Base-by-base conservation (phyloP, 2,888 invertebrate species). In the Brachyopa scutellaris region DNA sequence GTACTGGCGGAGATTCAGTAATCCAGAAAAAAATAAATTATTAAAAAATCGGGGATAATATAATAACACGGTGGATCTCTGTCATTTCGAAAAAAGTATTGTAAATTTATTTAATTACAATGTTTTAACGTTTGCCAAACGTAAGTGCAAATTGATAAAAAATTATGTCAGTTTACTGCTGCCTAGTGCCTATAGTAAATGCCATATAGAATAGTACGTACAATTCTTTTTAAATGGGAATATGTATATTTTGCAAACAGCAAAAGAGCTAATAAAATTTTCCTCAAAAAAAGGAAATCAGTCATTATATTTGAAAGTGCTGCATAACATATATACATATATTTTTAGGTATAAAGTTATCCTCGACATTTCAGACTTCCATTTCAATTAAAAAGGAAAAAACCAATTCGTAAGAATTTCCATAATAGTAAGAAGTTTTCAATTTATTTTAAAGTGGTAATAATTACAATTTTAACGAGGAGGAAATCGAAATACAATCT, bases 1-100 rank as follows among this genome's bases (percentile, higher is more conserved):
- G 17, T 64, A 29, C 53, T 73, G 53, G 55, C 64, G 21, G 33
- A 64, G 26, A 21, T 64, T 53, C 2, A n/a, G 21, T 11, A 40
- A 45, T 8, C 9, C 26, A 38, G n/a, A 45, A 73, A 29, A 55
- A 6, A 26, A 26, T 40, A 38, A 19, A 33, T 21, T 61, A 21
- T n/a, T 21, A 40, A 1, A 13, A 51, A 51, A 15, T 51, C 6
- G 7, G 8, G 7, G 21, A 45, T 31, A 51, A 53, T 19, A 61
- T 33, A n/a, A n/a, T n/a, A n/a, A n/a, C n/a, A n/a, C n/a, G n/a
- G n/a, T 7, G n/a, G 13, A 8, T 29, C 13, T 15, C 3, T 19
- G 31, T 33, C 6, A n/a, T 33, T 53, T 26, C 2, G 11, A 55
- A 23, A 11, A n/a, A 5, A 26, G 1, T 8, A 23, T 9, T 7